Conservation (phyloP, 2,113 vertebrate genomes). For the Bombycilla garrulus region DNA sequence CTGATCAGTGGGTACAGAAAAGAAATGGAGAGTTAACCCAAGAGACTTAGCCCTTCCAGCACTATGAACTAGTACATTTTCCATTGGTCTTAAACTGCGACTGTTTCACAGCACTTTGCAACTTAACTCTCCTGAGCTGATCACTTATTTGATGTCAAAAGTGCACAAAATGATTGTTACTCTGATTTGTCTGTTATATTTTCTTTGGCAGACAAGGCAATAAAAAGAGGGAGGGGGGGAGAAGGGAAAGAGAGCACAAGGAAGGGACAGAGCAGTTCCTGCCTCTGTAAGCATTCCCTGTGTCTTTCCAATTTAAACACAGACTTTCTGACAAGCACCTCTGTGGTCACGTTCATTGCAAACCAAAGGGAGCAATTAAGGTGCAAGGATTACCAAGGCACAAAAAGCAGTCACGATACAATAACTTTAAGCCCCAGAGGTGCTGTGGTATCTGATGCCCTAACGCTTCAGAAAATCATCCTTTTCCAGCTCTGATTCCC, state of each 20-base stretch:
- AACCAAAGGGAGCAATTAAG: background rate
- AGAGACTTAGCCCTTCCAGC: background rate
- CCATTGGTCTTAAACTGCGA: background rate
- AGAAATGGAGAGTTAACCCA: background rate
- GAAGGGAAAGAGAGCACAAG: rapidly evolving
- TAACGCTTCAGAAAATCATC: background rate
- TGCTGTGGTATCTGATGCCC: background rate
- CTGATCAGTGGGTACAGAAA: background rate
- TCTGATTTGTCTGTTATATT: background rate
- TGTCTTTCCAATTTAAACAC: background rate
- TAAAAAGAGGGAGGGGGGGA: background rate
- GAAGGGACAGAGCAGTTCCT: background rate
- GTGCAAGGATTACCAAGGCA: background rate
- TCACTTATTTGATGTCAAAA: background rate
- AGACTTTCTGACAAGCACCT: background rate
- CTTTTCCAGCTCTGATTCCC: background rate
- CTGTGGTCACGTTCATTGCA: background rate
- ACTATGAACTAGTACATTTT: background rate
- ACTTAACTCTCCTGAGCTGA: background rate
- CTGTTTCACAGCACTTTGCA: background rate
- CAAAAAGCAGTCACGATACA: background rate
- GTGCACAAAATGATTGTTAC: background rate
- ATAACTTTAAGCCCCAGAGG: background rate
- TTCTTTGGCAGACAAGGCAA: background rate
- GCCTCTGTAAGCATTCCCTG: background rate